Evolutionary conservation across 1,140 invertebrate genomes (phyloP).

Genomic region (Drosophila takahashii): DNA sequence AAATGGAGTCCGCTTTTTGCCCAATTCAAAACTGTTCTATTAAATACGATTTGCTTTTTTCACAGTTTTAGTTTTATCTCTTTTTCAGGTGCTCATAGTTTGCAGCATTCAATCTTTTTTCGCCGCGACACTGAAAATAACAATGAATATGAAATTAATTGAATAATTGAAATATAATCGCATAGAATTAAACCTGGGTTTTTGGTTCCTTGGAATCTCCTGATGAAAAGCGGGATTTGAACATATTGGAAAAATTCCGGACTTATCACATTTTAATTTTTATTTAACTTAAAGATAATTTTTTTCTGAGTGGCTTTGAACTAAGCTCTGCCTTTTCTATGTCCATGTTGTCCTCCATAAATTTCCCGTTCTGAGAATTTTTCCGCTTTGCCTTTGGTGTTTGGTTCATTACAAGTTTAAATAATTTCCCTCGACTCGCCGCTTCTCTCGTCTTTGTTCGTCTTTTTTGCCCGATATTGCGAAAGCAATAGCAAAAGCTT

Average conservation of each 20-base stretch:
- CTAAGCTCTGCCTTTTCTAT: neutral
- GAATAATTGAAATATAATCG: neutral
- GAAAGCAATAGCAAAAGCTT: constrained; percentile 7
- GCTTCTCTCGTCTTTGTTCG: constrained; percentile 1
- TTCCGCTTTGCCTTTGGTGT: constrained; percentile 13
- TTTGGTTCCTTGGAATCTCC: too few species aligned
- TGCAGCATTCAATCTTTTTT: constrained; percentile 6
- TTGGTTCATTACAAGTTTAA: constrained; percentile 50
- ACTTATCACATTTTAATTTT: neutral
- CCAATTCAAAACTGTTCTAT: constrained; percentile 23
- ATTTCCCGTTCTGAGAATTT: constrained; percentile 20
- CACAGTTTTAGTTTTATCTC: constrained; percentile 37
- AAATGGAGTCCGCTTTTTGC: constrained; percentile 11
- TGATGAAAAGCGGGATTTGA: too few species aligned
- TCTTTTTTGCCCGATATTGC: constrained; percentile 1
- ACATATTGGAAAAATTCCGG: too few species aligned
- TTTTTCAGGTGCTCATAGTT: constrained; percentile 17
- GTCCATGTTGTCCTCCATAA: constrained; percentile 25
- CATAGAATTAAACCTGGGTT: too few species aligned
- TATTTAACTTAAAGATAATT: neutral
- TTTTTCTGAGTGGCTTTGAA: constrained; percentile 6
- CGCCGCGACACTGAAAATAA: constrained; percentile 18
- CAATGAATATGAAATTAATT: neutral
- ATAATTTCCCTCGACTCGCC: constrained; percentile 11
- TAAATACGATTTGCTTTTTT: constrained; percentile 27